Evolutionary conservation across 2,113 vertebrate genomes (phyloP).

Genomic region (Smithornis capensis): DNA sequence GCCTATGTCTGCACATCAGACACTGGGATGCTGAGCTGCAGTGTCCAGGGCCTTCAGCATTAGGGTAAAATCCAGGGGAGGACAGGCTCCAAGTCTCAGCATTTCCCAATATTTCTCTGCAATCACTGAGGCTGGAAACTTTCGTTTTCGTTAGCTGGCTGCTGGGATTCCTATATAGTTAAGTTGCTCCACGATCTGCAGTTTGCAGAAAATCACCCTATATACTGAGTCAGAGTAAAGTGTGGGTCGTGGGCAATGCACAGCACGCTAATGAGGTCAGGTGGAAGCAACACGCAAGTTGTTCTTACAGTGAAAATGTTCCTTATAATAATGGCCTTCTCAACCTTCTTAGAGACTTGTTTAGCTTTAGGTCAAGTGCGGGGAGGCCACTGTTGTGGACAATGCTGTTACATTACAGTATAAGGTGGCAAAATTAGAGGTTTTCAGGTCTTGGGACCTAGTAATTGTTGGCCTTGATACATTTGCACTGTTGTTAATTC

Average conservation of each 20-base stretch:
- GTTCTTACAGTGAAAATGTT: neutral
- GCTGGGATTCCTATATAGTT: neutral
- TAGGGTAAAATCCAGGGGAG: neutral
- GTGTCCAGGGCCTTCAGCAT: neutral
- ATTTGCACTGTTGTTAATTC: neutral
- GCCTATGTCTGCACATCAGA: neutral
- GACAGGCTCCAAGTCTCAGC: neutral
- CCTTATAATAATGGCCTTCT: neutral
- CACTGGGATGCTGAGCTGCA: neutral
- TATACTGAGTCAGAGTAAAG: neutral
- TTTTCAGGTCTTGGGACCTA: neutral
- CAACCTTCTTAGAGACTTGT: neutral
- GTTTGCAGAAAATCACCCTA: neutral
- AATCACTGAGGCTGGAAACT: neutral
- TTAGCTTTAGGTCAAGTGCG: neutral
- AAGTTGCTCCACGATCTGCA: neutral
- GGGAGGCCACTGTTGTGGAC: neutral
- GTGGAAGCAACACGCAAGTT: neutral
- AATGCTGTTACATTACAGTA: neutral
- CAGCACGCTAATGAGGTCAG: neutral
- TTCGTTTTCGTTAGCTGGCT: neutral
- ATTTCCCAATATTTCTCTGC: neutral
- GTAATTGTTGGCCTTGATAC: neutral
- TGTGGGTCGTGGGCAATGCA: neutral
- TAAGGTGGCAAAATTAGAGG: constrained; percentile 12